These are phyloP conservation scores for Neocloeon triangulifer DNA, from an alignment of 1,140 invertebrate genomes.

Conservation along the genomic window DNA sequence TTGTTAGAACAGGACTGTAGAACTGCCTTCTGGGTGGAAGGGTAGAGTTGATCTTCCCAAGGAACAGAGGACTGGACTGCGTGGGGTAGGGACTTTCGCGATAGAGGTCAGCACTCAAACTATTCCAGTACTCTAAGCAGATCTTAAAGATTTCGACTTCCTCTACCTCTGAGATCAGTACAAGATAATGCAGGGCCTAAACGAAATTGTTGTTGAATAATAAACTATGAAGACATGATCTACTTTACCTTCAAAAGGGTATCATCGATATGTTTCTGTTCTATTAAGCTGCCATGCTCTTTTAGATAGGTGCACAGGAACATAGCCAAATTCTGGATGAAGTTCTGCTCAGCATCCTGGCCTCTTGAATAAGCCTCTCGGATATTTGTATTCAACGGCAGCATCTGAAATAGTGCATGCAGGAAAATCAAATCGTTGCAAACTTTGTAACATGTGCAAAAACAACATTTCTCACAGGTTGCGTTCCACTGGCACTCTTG, in stretches of 20 bases:
- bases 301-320: constrained; percentile 94
- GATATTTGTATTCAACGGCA: constrained; percentile 77
- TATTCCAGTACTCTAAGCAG: constrained; percentile 98
- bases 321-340: constrained; percentile 95
- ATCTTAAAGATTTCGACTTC: constrained; percentile 99
- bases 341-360: constrained; percentile 92
- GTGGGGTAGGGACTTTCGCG: constrained; percentile 33
- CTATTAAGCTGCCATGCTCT: constrained; percentile 77
- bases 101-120: constrained; percentile 76
- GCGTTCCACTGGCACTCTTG: too few species aligned
- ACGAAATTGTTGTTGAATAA: constrained; percentile 8
- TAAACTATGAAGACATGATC: too few species aligned
- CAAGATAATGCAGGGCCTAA: constrained; percentile 72
- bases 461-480: too few species aligned
- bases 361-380: constrained; percentile 80
- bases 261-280: constrained; percentile 48
- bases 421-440: too few species aligned
- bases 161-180: constrained; percentile 95
- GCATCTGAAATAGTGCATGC: constrained; percentile 35
- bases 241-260: constrained; percentile 42
- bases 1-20: constrained; percentile 61
- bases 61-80: constrained; percentile 16
- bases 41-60: constrained; percentile 17
- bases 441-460: too few species aligned
- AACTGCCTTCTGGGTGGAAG: constrained; percentile 33